Conservation (phyloP, 1,140 invertebrate genomes). For the Drosophila dunni region DNA sequence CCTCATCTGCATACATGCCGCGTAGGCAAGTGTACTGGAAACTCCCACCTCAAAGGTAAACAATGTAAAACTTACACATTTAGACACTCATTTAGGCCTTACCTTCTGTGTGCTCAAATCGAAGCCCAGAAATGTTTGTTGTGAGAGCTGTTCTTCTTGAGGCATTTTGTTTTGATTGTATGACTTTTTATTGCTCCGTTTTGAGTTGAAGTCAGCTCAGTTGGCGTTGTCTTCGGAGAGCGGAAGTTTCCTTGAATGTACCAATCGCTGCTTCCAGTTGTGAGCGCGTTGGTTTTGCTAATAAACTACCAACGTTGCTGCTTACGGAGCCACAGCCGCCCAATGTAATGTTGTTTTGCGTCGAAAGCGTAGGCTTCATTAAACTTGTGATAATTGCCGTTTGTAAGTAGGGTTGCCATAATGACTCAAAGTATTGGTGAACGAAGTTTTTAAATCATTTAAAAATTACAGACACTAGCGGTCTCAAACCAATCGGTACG, state of each 20-base stretch:
- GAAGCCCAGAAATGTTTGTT: slow-evolving; percentile 88
- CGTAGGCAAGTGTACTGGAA: slow-evolving; percentile 19
- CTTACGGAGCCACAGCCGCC: slow-evolving; percentile 4
- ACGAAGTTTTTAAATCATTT: neutral
- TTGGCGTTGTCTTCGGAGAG: neutral
- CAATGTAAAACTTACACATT: neutral
- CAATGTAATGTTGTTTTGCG: neutral
- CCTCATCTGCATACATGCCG: slow-evolving; percentile 6
- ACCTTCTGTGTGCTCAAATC: slow-evolving; percentile 94
- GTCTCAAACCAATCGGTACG: too few species aligned
- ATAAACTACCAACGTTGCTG: slow-evolving; percentile 26
- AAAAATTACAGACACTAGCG: too few species aligned
- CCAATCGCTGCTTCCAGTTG: neutral
- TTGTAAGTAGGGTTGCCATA: slow-evolving; percentile 3
- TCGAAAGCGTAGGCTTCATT: slow-evolving; percentile 11
- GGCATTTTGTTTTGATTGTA: slow-evolving; percentile 46
- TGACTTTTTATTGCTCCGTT: slow-evolving; percentile 13
- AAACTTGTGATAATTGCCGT: neutral
- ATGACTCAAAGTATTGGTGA: neutral
- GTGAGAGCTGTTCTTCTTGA: slow-evolving; percentile 46
- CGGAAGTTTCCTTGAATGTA: neutral
- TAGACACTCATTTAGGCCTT: slow-evolving; percentile 49
- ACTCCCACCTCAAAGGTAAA: neutral
- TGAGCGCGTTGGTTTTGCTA: slow-evolving; percentile 16
- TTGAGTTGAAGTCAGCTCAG: neutral